These are phyloP conservation scores for Apostichopus parvimensis DNA, from an alignment of 35 echinoderm and acorn worm species.

Conservation along the genomic window DNA sequence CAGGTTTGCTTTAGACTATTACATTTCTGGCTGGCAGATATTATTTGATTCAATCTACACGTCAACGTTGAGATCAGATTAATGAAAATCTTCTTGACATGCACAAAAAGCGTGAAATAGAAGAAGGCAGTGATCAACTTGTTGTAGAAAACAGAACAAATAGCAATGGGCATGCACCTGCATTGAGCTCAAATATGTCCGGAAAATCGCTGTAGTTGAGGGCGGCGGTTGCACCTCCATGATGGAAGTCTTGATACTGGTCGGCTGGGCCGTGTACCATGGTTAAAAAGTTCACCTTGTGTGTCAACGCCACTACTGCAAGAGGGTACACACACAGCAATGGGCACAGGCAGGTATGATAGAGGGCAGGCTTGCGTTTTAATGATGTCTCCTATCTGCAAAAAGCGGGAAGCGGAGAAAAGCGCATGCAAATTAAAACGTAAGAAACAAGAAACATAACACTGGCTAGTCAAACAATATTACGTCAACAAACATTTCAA, in stretches of 20 bases:
- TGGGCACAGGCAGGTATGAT: slow-evolving; percentile 27
- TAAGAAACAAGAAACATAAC: slow-evolving; percentile 24
- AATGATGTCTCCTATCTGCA: slow-evolving; percentile 3
- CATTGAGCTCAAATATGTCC: slow-evolving; percentile 30
- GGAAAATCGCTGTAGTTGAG: slow-evolving; percentile 33
- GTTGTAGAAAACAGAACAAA: slow-evolving; percentile 15
- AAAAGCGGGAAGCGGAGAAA: slow-evolving; percentile 51
- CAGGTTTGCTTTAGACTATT: no score
- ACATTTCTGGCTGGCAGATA: no score
- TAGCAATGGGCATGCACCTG: slow-evolving; percentile 48
- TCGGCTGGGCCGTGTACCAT: slow-evolving; percentile 40
- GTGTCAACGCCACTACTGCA: slow-evolving; percentile 13
- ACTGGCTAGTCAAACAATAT: slow-evolving; percentile 9
- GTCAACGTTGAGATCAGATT: not conserved
- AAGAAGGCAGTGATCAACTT: slow-evolving; percentile 2
- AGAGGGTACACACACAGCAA: slow-evolving; percentile 4
- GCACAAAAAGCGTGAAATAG: slow-evolving; percentile 12
- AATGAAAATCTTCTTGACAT: not conserved
- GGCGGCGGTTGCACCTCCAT: slow-evolving; percentile 25
- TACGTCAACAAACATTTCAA: not conserved
- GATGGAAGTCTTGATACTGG: not conserved
- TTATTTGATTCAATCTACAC: not conserved
- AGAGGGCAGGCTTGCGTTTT: slow-evolving; percentile 38
- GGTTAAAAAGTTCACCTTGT: not conserved
- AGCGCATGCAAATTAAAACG: slow-evolving; percentile 51